phyloP scores from a whole-genome alignment of 2,113 vertebrate genomes.

The Pristiophorus japonicus region DNA sequence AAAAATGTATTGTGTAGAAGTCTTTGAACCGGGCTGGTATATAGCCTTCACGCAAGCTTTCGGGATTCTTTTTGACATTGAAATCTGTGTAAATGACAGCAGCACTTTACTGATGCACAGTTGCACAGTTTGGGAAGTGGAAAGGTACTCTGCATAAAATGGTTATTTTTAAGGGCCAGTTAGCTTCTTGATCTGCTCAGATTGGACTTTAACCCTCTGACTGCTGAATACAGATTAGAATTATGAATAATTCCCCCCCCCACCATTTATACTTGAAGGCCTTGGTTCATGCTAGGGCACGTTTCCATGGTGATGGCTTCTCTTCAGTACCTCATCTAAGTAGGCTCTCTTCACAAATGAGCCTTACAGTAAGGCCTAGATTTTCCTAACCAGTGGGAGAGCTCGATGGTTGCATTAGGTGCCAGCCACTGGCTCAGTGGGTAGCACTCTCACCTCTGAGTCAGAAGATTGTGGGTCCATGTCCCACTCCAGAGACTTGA shows the following conservation, averaged over 20 bases:
- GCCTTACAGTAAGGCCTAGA: background rate
- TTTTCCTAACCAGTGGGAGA: background rate
- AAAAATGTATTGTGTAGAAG: constrained; percentile 27
- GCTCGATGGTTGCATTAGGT: too few relatives aligned
- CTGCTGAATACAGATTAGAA: background rate
- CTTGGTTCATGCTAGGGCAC: background rate
- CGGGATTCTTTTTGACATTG: background rate
- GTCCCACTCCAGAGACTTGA: too few relatives aligned
- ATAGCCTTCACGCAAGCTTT: background rate
- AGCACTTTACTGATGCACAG: background rate
- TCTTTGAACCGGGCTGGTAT: background rate
- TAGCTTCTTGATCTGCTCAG: background rate
- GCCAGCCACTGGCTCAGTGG: too few relatives aligned
- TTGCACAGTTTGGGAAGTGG: background rate
- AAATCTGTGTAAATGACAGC: constrained; percentile 7
- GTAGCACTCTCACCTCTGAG: too few relatives aligned
- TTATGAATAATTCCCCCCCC: background rate
- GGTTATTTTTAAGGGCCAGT: background rate
- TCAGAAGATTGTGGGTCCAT: too few relatives aligned
- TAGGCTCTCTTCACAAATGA: background rate
- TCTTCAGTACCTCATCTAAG: background rate
- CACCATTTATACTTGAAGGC: background rate
- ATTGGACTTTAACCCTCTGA: background rate
- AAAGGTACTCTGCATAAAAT: background rate
- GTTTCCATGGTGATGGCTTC: background rate